Evolutionary conservation across 2,113 vertebrate genomes (phyloP), one percentile per base, ranked within the genome.

Genomic region (Diadophis punctatus): DNA sequence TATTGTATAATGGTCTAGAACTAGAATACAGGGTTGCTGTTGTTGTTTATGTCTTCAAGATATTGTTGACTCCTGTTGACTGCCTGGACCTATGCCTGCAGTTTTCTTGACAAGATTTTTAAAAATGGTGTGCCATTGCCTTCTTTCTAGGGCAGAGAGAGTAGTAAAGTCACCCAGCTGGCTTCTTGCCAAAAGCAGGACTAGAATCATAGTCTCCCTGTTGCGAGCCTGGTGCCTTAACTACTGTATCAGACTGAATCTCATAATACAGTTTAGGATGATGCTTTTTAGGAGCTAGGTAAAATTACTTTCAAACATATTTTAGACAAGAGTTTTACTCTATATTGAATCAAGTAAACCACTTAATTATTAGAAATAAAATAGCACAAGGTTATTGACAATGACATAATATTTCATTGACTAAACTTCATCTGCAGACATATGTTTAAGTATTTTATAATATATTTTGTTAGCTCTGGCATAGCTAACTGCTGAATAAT

Each of bases 391-490:
- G 39, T 94, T 96, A 51, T 91, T 90, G 22, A 25, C 93, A 90
- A 95, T 93, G 91, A 95, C 85, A n/a, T 88, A 84, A 74, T 92
- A 92, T 91, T 96, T 95, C 92, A n/a, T 91, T 89, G 91, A 89
- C 30, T 85, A 90, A 53, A 18, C 94, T 30, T 18, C 1, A 10
- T 49, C 16, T 3, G 20, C 90, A 94, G 91, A 93, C 68, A 39
- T 27, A 60, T 92, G 92, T 90, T 93, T 90, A 43, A 60, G 91
- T 90, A 86, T 93, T 96, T 95, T 86, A 91, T 94, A 56, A 1
- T 91, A 53, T 94, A 89, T 90, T 94, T 92, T 95, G 95, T 96
- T 93, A 97, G 94, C 86, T 27, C 52, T 94, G 93, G 68, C 93
- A 96, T 93, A 90, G 95, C 91, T 96, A 95, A 94, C 43, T 95